These are phyloP conservation scores for Rhizoglyphus robini DNA, from an alignment of 1,140 invertebrate species.

Conservation along the genomic window DNA sequence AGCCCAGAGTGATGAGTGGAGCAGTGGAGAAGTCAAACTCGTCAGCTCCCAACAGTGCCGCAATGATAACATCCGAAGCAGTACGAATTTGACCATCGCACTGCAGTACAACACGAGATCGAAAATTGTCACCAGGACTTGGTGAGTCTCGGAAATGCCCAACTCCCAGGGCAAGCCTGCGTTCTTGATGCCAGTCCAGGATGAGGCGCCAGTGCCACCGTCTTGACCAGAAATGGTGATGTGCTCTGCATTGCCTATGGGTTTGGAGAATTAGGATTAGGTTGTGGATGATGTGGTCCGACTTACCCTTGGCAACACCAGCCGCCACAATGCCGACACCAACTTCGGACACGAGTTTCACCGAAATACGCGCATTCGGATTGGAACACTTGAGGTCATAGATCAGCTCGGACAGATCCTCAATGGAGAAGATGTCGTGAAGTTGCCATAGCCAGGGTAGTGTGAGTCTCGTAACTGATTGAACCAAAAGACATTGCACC, in stretches of 20 bases:
- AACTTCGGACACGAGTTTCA: slow-evolving; percentile 95
- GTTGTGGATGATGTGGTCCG: background rate
- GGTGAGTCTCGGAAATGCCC: slow-evolving; percentile 40
- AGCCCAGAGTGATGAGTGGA: slow-evolving; percentile 88
- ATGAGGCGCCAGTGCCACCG: slow-evolving; percentile 41
- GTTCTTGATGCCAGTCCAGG: slow-evolving; percentile 41
- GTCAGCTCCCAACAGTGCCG: slow-evolving; percentile 86
- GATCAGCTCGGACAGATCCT: slow-evolving; percentile 94
- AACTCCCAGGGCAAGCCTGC: slow-evolving; percentile 42
- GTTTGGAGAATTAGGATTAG: background rate
- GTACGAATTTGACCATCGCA: slow-evolving; percentile 49
- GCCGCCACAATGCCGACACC: slow-evolving; percentile 95
- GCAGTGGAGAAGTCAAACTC: slow-evolving; percentile 99
- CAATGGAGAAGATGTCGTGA: slow-evolving; percentile 99
- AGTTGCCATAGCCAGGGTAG: slow-evolving; percentile 89
- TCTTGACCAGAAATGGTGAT: slow-evolving; percentile 41
- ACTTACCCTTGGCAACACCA: slow-evolving; percentile 78
- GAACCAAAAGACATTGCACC: slow-evolving; percentile 85
- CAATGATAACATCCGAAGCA: slow-evolving; percentile 90
- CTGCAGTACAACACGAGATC: slow-evolving; percentile 38
- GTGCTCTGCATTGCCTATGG: slow-evolving; percentile 38
- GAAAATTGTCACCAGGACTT: slow-evolving; percentile 72
- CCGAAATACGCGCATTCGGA: slow-evolving; percentile 83
- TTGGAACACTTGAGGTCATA: slow-evolving; percentile 97
- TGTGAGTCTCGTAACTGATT: slow-evolving; percentile 84